phyloP scores from a whole-genome alignment of 2,888 invertebrate species.

The Biston betularia region DNA sequence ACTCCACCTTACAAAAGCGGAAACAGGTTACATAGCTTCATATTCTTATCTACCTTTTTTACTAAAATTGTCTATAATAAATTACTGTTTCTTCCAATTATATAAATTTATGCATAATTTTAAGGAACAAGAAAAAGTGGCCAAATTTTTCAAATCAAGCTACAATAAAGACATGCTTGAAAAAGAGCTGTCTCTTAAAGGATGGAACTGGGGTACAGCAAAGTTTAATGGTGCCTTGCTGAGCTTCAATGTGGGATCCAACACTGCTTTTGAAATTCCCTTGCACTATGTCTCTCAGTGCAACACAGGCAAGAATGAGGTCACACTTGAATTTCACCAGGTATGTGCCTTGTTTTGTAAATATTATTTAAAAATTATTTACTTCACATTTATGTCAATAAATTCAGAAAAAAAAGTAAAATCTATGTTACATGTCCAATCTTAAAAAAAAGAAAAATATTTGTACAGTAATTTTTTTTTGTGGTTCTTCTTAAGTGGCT shows the following conservation, averaged over 20 bases:
- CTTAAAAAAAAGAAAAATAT: no score
- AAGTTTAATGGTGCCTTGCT: slow-evolving; percentile 96
- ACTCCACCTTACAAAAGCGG: no score
- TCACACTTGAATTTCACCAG: slow-evolving; percentile 98
- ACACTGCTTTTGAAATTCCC: slow-evolving; percentile 98
- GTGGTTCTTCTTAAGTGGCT: no score
- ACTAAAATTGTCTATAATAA: no score
- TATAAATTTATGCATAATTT: slow-evolving; percentile 41
- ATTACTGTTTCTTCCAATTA: not conserved
- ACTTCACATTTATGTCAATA: no score
- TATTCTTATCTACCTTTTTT: no score
- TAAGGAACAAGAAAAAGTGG: slow-evolving; percentile 96
- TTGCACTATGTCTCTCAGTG: slow-evolving; percentile 98
- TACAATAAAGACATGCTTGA: slow-evolving; percentile 95
- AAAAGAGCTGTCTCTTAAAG: slow-evolving; percentile 97
- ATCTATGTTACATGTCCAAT: no score
- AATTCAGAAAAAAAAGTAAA: no score
- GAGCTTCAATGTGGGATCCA: slow-evolving; percentile 93
- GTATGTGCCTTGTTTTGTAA: slow-evolving; percentile 65
- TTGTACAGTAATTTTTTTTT: no score
- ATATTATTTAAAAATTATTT: no score
- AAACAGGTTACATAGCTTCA: no score
- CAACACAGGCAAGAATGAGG: slow-evolving; percentile 98
- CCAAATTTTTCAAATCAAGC: slow-evolving; percentile 93
- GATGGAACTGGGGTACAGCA: slow-evolving; percentile 99